A percentile compares a stretch with the other conserved stretches of the same genome.
Conservation (phyloP, 2,113 vertebrate genomes). For the Thymallus thymallus region DNA sequence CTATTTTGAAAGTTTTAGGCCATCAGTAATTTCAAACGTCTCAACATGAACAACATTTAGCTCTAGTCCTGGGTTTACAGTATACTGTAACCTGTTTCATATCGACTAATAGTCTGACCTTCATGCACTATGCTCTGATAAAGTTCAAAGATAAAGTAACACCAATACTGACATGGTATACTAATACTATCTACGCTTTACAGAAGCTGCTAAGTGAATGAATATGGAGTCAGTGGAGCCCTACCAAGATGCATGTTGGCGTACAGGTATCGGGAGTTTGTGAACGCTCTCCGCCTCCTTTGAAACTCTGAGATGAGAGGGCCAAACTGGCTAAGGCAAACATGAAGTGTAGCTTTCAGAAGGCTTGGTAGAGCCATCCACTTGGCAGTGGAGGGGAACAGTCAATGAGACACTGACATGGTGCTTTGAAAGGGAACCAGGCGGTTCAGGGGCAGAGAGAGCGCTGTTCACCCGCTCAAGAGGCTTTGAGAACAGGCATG, state of each 20-base stretch:
- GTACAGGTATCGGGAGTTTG: background rate
- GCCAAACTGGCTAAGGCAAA: slow-evolving; percentile 29
- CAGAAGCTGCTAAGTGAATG: background rate
- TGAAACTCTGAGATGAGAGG: slow-evolving; percentile 15
- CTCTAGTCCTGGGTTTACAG: no score
- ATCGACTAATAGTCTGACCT: no score
- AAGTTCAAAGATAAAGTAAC: background rate
- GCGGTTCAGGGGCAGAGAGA: slow-evolving; percentile 14
- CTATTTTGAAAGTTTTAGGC: no score
- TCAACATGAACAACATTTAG: no score
- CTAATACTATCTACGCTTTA: background rate
- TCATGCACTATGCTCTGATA: background rate
- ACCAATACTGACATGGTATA: background rate
- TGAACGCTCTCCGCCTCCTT: background rate
- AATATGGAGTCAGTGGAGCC: background rate
- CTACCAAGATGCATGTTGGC: background rate
- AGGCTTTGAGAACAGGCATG: slow-evolving; percentile 22
- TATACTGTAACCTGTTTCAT: no score
- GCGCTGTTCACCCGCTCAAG: slow-evolving; percentile 22
- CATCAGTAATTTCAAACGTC: no score
- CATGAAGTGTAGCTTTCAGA: background rate
- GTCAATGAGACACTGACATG: slow-evolving; percentile 20
- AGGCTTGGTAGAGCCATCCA: background rate
- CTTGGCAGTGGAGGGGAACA: background rate
- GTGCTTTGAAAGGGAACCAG: slow-evolving; percentile 39